A percentile compares a stretch with the other conserved stretches of the same genome.
Evolutionary conservation across 2,113 vertebrate genomes (phyloP).

Genomic region (Anas platyrhynchos): DNA sequence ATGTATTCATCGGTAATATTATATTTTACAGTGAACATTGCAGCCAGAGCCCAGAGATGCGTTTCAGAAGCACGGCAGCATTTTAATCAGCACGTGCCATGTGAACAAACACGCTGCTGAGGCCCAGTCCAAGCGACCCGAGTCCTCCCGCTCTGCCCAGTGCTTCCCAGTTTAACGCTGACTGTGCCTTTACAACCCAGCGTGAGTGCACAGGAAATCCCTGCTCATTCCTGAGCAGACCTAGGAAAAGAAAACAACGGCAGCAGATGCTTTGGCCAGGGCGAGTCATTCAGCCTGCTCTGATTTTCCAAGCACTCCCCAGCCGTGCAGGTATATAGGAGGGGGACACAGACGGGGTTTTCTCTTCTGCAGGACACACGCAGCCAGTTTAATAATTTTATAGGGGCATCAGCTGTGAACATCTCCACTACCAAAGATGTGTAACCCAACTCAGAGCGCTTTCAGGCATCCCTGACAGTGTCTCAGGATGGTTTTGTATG

Average conservation of each 20-base stretch:
- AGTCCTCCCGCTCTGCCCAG: background rate
- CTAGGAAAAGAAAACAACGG: background rate
- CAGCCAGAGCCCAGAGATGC: background rate
- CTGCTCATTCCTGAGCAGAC: background rate
- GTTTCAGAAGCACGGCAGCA: background rate
- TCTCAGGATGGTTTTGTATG: background rate
- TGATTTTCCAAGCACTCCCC: background rate
- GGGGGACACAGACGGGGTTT: background rate
- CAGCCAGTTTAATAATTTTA: background rate
- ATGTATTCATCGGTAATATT: background rate
- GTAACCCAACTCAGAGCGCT: background rate
- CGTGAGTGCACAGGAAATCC: background rate
- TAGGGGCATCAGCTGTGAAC: background rate
- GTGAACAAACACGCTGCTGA: background rate
- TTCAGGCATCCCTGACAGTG: background rate
- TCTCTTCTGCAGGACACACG: background rate
- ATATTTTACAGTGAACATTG: background rate
- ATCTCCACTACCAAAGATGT: background rate
- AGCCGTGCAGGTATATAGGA: background rate
- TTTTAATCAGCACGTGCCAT: background rate
- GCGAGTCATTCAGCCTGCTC: background rate
- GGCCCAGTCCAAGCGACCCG: background rate
- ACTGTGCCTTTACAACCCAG: background rate
- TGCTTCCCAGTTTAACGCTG: background rate
- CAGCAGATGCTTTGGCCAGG: background rate